phyloP scores from a whole-genome alignment of 2,113 vertebrate genomes.

The Columba janthina region DNA sequence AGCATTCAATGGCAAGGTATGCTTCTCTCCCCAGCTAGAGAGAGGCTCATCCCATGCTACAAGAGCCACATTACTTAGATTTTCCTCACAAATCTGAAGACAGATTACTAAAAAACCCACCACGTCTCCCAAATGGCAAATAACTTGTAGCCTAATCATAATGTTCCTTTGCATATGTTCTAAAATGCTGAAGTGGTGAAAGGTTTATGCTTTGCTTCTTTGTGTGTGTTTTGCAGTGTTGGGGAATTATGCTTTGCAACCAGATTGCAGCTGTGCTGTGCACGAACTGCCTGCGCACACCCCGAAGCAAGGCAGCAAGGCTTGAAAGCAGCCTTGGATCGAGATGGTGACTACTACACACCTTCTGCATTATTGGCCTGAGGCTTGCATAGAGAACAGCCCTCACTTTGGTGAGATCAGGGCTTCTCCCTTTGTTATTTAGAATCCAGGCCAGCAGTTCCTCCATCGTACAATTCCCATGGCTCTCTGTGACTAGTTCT shows the following conservation, averaged over 20 bases:
- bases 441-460: neutral
- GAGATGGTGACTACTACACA: neutral
- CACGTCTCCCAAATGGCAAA: neutral
- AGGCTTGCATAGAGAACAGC: neutral
- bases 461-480: neutral
- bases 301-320: neutral
- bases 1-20: neutral
- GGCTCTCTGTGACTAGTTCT: neutral
- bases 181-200: neutral
- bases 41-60: neutral
- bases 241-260: neutral
- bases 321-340: neutral
- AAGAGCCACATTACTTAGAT: neutral
- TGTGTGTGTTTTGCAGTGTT: neutral
- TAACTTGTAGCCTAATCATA: neutral
- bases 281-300: neutral
- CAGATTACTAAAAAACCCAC: neutral
- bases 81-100: neutral
- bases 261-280: neutral
- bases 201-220: neutral
- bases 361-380: neutral
- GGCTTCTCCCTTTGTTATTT: neutral
- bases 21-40: neutral
- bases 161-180: neutral
- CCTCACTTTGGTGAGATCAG: neutral